phyloP scores from a whole-genome alignment of 2,113 vertebrate species.

The Anas platyrhynchos region DNA sequence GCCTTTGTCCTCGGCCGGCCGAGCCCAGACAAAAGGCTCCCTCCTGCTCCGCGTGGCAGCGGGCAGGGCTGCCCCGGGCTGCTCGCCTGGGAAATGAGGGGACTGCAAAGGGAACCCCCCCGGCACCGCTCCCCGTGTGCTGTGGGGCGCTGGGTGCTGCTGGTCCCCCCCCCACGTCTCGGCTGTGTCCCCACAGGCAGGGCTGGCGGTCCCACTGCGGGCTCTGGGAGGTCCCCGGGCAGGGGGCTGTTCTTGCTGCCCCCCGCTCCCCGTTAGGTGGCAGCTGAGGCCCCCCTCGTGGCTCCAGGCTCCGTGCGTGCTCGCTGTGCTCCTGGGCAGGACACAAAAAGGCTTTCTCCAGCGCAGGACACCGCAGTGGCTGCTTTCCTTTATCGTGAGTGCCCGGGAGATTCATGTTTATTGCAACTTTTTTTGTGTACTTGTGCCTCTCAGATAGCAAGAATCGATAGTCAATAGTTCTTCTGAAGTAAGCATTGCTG shows the following conservation, averaged over 20 bases:
- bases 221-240: not conserved
- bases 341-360: not conserved
- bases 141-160: no score
- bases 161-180: not conserved
- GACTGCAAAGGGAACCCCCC: no score
- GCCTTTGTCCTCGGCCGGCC: not conserved
- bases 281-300: no score
- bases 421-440: not conserved
- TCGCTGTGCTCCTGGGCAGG: not conserved
- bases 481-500: not conserved
- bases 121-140: no score
- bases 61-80: not conserved
- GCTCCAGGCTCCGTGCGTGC: not conserved
- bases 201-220: not conserved
- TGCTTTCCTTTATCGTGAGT: not conserved
- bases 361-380: not conserved
- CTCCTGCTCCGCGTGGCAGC: no score
- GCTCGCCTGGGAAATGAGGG: not conserved
- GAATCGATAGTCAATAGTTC: not conserved
- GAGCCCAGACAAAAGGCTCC: not conserved
- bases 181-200: not conserved
- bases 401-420: not conserved
- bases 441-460: not conserved
- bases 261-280: rapidly evolving
- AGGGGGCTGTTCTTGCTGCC: not conserved